Evolutionary conservation across 1,140 invertebrate genomes (phyloP).

Genomic region (Microplitis demolitor): DNA sequence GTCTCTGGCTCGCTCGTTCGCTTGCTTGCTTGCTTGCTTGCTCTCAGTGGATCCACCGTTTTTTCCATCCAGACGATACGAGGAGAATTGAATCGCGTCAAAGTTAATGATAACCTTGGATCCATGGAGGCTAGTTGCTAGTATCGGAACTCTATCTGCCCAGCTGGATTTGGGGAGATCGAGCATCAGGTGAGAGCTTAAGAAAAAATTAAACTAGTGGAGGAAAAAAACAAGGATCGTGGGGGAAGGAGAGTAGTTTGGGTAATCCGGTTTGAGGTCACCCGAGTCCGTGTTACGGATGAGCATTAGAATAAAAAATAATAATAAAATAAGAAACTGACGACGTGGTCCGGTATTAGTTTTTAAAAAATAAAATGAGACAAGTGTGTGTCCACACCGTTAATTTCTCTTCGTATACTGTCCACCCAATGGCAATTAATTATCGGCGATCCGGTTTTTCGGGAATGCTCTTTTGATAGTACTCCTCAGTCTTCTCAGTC

Average conservation of each 20-base stretch:
- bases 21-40: neutral
- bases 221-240: too few relatives aligned
- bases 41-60: neutral
- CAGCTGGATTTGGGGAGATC: neutral
- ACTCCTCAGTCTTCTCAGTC: neutral
- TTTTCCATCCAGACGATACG: neutral
- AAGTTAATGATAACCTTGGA: conserved; percentile 15
- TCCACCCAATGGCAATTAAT: conserved; percentile 31
- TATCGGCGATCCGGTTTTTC: conserved; percentile 29
- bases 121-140: too few relatives aligned
- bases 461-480: neutral
- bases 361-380: neutral
- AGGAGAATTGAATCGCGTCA: neutral
- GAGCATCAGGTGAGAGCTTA: neutral
- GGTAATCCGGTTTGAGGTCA: conserved; percentile 25
- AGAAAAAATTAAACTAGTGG: neutral
- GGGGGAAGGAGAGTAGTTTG: neutral
- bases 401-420: conserved; percentile 22
- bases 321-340: neutral
- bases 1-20: too few relatives aligned
- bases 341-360: neutral
- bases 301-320: conserved; percentile 6
- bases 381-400: conserved; percentile 9
- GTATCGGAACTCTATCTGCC: conserved; percentile 1
- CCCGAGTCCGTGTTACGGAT: neutral